Base-by-base conservation (phyloP, 1,140 invertebrate species). In the Ptiloglossa arizonensis region DNA sequence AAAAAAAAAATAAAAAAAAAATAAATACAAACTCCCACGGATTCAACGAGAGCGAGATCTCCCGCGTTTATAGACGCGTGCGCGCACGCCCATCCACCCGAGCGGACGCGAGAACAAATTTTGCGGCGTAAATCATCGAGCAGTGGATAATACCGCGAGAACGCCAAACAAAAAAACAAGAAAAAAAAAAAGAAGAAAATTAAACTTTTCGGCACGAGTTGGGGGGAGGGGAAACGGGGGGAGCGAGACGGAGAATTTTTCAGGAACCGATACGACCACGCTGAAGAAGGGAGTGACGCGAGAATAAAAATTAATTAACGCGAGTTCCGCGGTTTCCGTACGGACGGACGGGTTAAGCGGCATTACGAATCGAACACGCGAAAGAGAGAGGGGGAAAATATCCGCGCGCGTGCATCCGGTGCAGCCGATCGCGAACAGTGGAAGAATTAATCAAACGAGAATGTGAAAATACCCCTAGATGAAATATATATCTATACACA, bases 21-120 rank as follows among this genome's bases (percentile, higher is more conserved):
- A n/a, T n/a, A n/a, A n/a, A n/a, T n/a, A n/a, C n/a, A n/a, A n/a
- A n/a, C n/a, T n/a, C 35, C 27, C 27, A 27, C 24, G n/a, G 63
- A 35, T 54, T 22, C 1, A 27, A 60, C 67, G 60, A 48, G n/a
- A n/a, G 52, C 27, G 50, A n/a, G n/a, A n/a, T n/a, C n/a, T n/a
- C n/a, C 22, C 29, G 56, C 62, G 59, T 75, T 80, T 80, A 69
- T n/a, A n/a, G n/a, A n/a, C n/a, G n/a, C n/a, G n/a, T n/a, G n/a
- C n/a, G n/a, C n/a, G n/a, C 29, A 48, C 63, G 81, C 38, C 24
- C 81, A 68, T 83, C 63, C 72, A 68, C 32, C 60, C 22, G 67
- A 46, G 64, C 24, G 19, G 17, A 27, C 19, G 22, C 6, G 48
- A 67, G n/a, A 48, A 72, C 48, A n/a, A 50, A n/a, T 50, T n/a